These are phyloP conservation scores for Eristalis intricaria DNA, from an alignment of 2,888 invertebrate genomes.

Conservation along the genomic window DNA sequence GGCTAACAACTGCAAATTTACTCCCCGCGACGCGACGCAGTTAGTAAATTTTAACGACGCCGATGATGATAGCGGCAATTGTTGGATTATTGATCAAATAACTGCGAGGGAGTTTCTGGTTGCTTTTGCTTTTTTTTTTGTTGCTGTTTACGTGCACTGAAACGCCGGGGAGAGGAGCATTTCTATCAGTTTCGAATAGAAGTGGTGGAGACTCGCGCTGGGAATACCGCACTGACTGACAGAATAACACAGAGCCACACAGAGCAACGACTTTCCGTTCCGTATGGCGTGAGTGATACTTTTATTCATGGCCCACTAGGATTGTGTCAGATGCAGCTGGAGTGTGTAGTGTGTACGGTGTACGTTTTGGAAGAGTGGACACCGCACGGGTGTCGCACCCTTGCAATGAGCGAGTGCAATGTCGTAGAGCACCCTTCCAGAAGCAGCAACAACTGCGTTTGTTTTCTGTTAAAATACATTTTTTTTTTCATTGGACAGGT, in stretches of 20 bases:
- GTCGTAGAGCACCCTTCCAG: slow-evolving; percentile 53
- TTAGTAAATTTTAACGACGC: slow-evolving; percentile 66
- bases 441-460: slow-evolving; percentile 13
- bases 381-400: slow-evolving; percentile 43
- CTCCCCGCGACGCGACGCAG: slow-evolving; percentile 63
- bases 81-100: slow-evolving; percentile 71
- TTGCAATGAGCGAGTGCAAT: slow-evolving; percentile 22
- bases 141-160: not conserved
- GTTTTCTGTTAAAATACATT: slow-evolving; percentile 13
- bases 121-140: slow-evolving; percentile 16
- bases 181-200: slow-evolving; percentile 26
- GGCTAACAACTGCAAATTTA: slow-evolving; percentile 67
- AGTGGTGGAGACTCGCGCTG: slow-evolving; percentile 50
- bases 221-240: slow-evolving; percentile 63
- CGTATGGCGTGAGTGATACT: slow-evolving; percentile 65
- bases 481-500: slow-evolving; percentile 25
- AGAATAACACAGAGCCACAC: slow-evolving; percentile 15
- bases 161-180: slow-evolving; percentile 24
- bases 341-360: slow-evolving; percentile 54
- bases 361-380: slow-evolving; percentile 69
- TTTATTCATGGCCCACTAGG: slow-evolving; percentile 65
- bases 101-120: slow-evolving; percentile 51
- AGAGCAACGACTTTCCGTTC: slow-evolving; percentile 36
- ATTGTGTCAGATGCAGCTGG: slow-evolving; percentile 70
- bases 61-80: slow-evolving; percentile 67